Evolutionary conservation across 2,113 vertebrate species (phyloP), one percentile per base, ranked within the genome.

Genomic region (Calidris pygmaea): DNA sequence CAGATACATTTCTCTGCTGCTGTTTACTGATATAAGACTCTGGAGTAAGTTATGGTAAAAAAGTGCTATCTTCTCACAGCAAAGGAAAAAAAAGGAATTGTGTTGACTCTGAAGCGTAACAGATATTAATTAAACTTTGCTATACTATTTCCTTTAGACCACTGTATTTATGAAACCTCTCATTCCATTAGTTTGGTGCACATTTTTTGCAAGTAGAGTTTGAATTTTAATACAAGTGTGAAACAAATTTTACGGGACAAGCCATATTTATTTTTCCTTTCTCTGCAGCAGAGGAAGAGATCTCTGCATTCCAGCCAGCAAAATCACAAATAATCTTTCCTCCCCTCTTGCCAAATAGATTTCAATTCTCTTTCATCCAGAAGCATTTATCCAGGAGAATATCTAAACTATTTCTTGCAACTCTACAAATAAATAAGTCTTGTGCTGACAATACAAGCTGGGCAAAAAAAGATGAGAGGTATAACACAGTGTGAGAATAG

Each of bases 1-100:
- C 82, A 83, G 96, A 66, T 93, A 63, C 86, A 77, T 96, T 97
- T 95, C 84, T 96, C 65, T 96, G 72, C 90, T 96, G 74, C 73
- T 90, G 87, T 93, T 95, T 93, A 65, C 94, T 93, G 85, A 93
- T 95, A 97, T 3, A 95, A 94, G 83, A 95, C 86, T 81, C 94
- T 95, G 82, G 85, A 95, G 90, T 77, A 94, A 97, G 96, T 98
- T 95, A 91, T 85, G 80, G 90, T 77, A 91, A 96, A 95, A 95
- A 89, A 87, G 32, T 75, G 53, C 93, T 97, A 96, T 95, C 96
- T 95, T 96, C 94, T 96, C 95, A 95, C 74, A 95, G 90, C 93
- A 96, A 98, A 39, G 34, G 21, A 14, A 14, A 77, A 95, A 96
- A 92, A 96, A 91, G 66, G 92, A 97, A 93, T 92, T 89, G 65